Evolutionary conservation across 2,888 invertebrate genomes (phyloP).

Genomic region (Yponomeuta plumbellus): DNA sequence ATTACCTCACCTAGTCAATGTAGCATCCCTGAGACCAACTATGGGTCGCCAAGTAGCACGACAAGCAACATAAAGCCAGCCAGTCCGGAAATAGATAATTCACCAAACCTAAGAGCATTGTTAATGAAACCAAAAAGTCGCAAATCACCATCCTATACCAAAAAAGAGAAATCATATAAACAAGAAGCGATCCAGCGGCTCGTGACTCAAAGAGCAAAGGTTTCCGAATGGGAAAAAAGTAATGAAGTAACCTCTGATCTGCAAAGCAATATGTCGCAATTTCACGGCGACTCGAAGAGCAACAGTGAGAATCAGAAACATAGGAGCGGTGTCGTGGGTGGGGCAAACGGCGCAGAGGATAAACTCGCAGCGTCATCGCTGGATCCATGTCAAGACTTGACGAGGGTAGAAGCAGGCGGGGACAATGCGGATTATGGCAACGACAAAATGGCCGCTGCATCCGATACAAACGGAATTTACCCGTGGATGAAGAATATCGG

Average conservation of each 20-base stretch:
- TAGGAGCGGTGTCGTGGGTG: conserved; percentile 52
- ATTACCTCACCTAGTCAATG: conserved; percentile 57
- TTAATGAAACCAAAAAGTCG: conserved; percentile 56
- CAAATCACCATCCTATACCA: conserved; percentile 43
- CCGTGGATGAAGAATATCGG: conserved; percentile 78
- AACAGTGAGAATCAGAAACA: conserved; percentile 40
- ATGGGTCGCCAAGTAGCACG: conserved; percentile 56
- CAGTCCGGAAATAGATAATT: conserved; percentile 56
- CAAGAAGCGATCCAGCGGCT: conserved; percentile 48
- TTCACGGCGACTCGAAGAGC: conserved; percentile 61
- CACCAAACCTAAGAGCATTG: conserved; percentile 77
- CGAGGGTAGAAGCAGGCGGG: conserved; percentile 67
- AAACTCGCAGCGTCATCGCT: conserved; percentile 60
- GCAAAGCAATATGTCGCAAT: conserved; percentile 65
- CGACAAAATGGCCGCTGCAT: conserved; percentile 62
- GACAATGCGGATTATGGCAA: conserved; percentile 62
- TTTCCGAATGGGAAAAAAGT: conserved; percentile 54
- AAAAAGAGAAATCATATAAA: conserved; percentile 45
- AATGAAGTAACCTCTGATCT: conserved; percentile 42
- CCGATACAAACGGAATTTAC: conserved; percentile 60
- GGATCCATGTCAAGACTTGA: conserved; percentile 60
- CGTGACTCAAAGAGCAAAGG: conserved; percentile 45
- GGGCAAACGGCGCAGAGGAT: conserved; percentile 38
- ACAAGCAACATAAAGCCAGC: conserved; percentile 47
- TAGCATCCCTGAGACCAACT: conserved; percentile 53